Conservation (phyloP, 2,888 invertebrate genomes). For the Phyllotreta cruciferae region DNA sequence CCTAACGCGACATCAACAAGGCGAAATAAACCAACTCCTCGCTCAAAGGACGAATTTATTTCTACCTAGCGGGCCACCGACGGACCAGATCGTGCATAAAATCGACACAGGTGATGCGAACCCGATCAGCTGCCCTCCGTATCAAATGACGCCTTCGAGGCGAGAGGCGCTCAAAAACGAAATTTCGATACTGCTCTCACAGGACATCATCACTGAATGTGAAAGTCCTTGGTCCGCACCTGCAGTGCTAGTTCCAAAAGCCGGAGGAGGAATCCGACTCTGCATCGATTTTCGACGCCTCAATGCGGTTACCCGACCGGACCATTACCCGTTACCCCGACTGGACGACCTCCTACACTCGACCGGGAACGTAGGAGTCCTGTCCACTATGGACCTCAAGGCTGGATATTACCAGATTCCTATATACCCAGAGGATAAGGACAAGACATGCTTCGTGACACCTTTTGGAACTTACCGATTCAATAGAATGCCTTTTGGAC, state of each 20-base stretch:
- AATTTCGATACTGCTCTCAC: not conserved
- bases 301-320: conserved; percentile 19
- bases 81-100: not conserved
- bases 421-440: conserved; percentile 20
- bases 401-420: conserved; percentile 23
- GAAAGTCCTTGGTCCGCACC: conserved; percentile 1
- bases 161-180: not conserved
- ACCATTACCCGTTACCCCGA: conserved; percentile 40
- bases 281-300: conserved; percentile 2
- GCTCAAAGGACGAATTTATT: not conserved
- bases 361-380: conserved; percentile 18
- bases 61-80: not conserved
- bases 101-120: conserved; percentile 1
- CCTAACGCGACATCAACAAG: not conserved
- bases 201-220: not conserved
- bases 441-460: conserved; percentile 37
- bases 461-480: conserved; percentile 49
- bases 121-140: not conserved
- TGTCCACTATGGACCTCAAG: conserved; percentile 32
- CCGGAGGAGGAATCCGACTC: conserved; percentile 2
- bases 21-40: not conserved
- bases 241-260: conserved; percentile 4
- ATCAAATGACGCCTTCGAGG: not conserved
- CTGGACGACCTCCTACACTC: conserved; percentile 40
- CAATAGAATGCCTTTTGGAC: conserved; percentile 42